phyloP scores from a whole-genome alignment of 2,888 invertebrate species.

The Leptinotarsa rubiginosa region DNA sequence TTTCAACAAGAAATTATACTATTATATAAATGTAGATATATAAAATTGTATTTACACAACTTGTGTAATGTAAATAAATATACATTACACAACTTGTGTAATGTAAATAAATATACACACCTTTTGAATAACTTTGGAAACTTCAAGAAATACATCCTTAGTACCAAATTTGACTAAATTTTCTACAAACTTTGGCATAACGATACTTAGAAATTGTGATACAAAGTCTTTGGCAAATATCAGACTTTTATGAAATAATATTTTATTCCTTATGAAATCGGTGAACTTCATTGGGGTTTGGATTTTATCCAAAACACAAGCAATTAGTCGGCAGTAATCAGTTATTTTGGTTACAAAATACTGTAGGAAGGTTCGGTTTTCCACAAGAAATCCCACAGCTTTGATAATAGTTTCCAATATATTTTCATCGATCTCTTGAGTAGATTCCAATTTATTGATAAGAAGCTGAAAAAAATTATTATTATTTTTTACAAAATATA shows the following conservation, averaged over 20 bases:
- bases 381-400: conserved; percentile 33
- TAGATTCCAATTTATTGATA: conserved; percentile 17
- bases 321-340: conserved; percentile 53
- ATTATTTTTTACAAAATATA: background rate
- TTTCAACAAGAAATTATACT: background rate
- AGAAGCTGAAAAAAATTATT: conserved; percentile 31
- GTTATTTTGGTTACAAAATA: conserved; percentile 55
- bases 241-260: conserved; percentile 39
- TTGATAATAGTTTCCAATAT: conserved; percentile 19
- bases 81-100: conserved; percentile 24
- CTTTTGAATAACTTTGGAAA: conserved; percentile 51
- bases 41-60: background rate
- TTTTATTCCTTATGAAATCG: conserved; percentile 43
- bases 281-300: conserved; percentile 24
- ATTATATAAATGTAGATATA: background rate
- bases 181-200: conserved; percentile 47
- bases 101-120: conserved; percentile 43
- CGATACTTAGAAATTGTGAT: conserved; percentile 37
- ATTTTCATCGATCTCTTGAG: conserved; percentile 10
- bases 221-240: conserved; percentile 39
- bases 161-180: conserved; percentile 45
- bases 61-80: too few species aligned
- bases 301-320: conserved; percentile 41
- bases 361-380: conserved; percentile 54
- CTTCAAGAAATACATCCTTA: conserved; percentile 45